These are phyloP conservation scores for Sceloporus tristichus DNA, from an alignment of 2,113 vertebrate genomes.

Conservation along the genomic window DNA sequence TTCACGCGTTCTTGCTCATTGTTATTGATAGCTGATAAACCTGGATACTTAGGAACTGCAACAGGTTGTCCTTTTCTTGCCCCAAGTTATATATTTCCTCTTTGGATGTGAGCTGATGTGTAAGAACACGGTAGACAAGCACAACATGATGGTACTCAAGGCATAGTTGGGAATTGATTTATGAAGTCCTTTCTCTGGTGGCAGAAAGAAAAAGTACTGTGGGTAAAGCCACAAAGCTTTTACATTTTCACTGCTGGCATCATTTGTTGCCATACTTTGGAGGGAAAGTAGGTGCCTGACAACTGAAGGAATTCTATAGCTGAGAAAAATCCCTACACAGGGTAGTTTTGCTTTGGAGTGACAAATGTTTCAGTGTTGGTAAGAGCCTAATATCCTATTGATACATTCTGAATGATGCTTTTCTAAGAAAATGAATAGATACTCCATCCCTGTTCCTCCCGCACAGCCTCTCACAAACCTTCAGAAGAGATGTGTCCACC, in stretches of 20 bases:
- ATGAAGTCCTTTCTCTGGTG: background rate
- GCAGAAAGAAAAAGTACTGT: accelerated
- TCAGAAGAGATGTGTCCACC: background rate
- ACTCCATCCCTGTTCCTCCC: too few relatives aligned
- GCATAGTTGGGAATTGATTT: background rate
- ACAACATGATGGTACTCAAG: accelerated
- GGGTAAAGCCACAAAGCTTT: background rate
- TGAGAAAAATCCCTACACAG: background rate
- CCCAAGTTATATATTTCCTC: background rate
- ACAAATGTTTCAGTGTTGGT: background rate
- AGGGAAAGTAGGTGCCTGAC: background rate
- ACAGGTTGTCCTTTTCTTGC: background rate
- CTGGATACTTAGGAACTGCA: background rate
- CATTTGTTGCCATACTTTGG: background rate
- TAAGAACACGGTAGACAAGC: background rate
- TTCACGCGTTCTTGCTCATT: background rate
- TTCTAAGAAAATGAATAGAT: background rate
- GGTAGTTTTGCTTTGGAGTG: background rate
- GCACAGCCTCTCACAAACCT: background rate
- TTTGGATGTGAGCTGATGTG: background rate
- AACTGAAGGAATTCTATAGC: background rate
- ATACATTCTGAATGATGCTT: background rate
- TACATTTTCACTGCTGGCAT: background rate
- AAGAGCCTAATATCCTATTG: background rate
- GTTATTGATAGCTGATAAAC: background rate